phyloP scores from a whole-genome alignment of 2,113 vertebrate genomes.

The Pangasianodon hypophthalmus region DNA sequence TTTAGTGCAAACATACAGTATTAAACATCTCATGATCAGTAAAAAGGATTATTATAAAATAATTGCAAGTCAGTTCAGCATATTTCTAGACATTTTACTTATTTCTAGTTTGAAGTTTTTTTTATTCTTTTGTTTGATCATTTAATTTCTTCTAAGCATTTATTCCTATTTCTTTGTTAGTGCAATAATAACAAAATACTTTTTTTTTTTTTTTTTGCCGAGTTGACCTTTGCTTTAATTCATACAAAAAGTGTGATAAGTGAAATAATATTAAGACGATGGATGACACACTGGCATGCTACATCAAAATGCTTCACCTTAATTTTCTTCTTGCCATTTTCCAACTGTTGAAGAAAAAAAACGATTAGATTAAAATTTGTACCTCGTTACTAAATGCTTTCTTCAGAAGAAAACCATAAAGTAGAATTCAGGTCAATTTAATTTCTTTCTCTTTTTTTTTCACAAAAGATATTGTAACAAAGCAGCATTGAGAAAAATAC shows the following conservation, averaged over 20 bases:
- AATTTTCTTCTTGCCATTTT: slow-evolving; percentile 44
- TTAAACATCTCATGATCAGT: neutral
- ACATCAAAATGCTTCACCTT: slow-evolving; percentile 29
- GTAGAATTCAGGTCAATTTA: neutral
- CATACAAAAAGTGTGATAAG: neutral
- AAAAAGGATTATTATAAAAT: neutral
- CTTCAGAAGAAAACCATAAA: too few species aligned
- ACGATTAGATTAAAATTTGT: neutral
- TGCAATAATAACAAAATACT: neutral
- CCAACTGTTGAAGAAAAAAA: slow-evolving; percentile 18
- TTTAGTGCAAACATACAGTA: neutral
- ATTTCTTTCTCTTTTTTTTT: neutral
- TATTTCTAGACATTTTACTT: too few species aligned
- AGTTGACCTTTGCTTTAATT: neutral
- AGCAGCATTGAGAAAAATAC: neutral
- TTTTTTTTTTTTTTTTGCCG: neutral
- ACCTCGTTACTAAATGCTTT: neutral
- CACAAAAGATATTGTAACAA: neutral
- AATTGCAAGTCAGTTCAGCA: too few species aligned
- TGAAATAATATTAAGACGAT: neutral
- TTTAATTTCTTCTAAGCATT: neutral
- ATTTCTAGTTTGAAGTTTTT: too few species aligned
- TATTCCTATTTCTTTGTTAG: neutral
- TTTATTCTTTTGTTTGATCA: too few species aligned
- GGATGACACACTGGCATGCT: neutral